Percentiles rank a stretch among this genome's conserved stretches.
These are phyloP conservation scores for Hedya salicella DNA, from an alignment of 2,888 invertebrate species.

Conservation along the genomic window DNA sequence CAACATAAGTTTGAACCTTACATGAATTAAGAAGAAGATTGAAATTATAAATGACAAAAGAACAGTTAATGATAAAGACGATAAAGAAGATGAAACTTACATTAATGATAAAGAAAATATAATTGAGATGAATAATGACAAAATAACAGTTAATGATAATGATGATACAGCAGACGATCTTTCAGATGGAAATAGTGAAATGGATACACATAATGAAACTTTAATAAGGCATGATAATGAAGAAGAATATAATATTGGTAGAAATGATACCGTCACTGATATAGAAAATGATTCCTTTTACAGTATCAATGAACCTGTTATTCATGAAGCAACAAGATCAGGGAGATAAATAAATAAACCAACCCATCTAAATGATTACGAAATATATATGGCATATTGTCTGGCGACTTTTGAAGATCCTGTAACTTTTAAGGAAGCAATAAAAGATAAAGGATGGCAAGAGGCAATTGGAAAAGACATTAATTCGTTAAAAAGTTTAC, in stretches of 20 bases:
- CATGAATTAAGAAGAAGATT: conserved; percentile 6
- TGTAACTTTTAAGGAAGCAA: not conserved
- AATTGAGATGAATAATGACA: no score
- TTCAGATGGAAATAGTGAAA: no score
- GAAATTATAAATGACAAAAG: not conserved
- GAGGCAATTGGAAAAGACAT: conserved; percentile 29
- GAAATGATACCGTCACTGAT: not conserved
- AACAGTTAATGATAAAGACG: not conserved
- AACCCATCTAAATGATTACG: conserved; percentile 13
- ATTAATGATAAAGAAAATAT: not conserved
- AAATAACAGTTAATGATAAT: no score
- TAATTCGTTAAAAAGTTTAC: conserved; percentile 12
- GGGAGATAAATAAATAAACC: conserved; percentile 21
- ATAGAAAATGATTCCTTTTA: not conserved
- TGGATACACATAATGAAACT: not conserved
- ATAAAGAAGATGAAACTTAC: not conserved
- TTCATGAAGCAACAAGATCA: conserved; percentile 3
- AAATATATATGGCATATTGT: conserved; percentile 11
- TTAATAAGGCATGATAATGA: not conserved
- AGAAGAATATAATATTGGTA: not conserved
- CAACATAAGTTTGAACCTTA: not conserved
- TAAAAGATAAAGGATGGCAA: conserved; percentile 23
- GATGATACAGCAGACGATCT: no score
- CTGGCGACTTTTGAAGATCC: not conserved
- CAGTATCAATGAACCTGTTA: not conserved